phyloP scores from a whole-genome alignment of 2,888 invertebrate species.

The Patella pellucida region DNA sequence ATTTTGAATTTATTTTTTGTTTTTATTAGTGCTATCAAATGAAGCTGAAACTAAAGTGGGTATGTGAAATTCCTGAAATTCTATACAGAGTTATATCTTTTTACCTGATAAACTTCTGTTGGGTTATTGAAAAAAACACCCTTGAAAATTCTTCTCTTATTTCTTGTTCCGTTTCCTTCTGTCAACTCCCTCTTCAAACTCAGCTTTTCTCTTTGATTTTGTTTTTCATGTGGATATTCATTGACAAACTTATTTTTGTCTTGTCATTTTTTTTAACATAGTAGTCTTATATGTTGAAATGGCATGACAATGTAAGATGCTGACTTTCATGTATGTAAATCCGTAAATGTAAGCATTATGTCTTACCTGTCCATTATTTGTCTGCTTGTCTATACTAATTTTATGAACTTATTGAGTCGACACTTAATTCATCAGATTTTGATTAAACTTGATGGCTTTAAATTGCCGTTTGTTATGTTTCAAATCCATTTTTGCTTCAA shows the following conservation, averaged over 20 bases:
- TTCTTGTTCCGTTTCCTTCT: constrained; percentile 15
- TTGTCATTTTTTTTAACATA: constrained; percentile 7
- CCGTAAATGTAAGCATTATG: too few species aligned
- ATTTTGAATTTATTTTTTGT: constrained; percentile 45
- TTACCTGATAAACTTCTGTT: constrained; percentile 1
- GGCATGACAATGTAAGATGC: too few species aligned
- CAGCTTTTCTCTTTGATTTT: constrained; percentile 15
- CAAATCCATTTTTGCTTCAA: too few species aligned
- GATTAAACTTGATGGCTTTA: too few species aligned
- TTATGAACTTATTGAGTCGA: too few species aligned
- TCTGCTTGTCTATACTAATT: too few species aligned
- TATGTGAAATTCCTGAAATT: constrained; percentile 47
- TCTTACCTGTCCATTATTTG: too few species aligned
- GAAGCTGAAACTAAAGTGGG: constrained; percentile 65
- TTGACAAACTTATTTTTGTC: constrained; percentile 12
- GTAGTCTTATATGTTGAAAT: too few species aligned
- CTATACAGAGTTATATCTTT: background rate
- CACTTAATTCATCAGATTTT: too few species aligned
- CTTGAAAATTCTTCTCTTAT: background rate
- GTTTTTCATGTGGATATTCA: constrained; percentile 19
- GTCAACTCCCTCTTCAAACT: background rate
- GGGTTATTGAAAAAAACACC: background rate
- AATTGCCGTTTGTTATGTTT: too few species aligned
- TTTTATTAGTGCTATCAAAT: constrained; percentile 66
- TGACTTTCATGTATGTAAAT: too few species aligned